Conservation (phyloP, 2,113 vertebrate species). For the Atlantisia rogersi region DNA sequence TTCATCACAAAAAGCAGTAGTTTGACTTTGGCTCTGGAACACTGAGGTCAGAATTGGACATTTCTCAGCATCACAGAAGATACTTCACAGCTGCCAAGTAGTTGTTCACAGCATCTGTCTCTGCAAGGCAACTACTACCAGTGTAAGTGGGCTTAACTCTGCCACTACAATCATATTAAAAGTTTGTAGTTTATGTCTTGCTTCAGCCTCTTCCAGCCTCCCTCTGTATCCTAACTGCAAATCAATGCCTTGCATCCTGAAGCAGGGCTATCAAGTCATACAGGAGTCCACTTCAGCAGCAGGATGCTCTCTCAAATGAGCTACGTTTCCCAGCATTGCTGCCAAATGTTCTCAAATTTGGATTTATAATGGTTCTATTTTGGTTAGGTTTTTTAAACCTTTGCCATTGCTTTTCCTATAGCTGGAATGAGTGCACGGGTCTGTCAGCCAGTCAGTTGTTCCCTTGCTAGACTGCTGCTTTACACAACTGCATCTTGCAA, state of each 20-base stretch:
- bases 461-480: neutral
- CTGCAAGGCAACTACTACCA: neutral
- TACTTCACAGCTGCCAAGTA: neutral
- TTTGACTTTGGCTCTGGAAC: neutral
- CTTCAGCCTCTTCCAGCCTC: neutral
- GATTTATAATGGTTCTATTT: neutral
- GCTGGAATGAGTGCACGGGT: rapidly evolving
- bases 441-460: neutral
- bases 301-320: neutral
- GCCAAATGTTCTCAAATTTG: neutral
- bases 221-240: neutral
- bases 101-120: neutral
- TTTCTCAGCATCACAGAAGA: neutral
- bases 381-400: neutral
- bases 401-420: neutral
- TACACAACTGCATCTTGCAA: neutral
- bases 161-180: neutral
- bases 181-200: neutral
- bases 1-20: neutral
- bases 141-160: neutral
- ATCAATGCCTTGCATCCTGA: neutral
- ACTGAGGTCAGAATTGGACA: rapidly evolving
- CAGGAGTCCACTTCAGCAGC: neutral
- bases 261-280: neutral
- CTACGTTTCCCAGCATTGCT: neutral